Evolutionary conservation across 2,113 vertebrate genomes (phyloP).

Genomic region (Elachura formosa): DNA sequence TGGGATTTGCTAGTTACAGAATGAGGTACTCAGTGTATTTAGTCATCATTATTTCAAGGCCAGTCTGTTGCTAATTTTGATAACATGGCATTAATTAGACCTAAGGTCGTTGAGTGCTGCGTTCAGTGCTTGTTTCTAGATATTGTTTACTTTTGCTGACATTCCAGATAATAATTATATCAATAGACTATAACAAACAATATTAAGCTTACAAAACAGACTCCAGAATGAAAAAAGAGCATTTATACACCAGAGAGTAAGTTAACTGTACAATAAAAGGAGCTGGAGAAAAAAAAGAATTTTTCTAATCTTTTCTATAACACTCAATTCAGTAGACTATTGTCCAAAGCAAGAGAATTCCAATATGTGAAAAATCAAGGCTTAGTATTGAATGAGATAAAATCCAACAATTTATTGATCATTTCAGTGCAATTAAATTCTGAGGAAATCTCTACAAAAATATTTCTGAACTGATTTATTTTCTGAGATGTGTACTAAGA

Average conservation of each 20-base stretch:
- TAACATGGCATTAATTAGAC: background rate
- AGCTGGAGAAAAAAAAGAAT: fast-evolving
- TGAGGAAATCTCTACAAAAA: background rate
- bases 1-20: background rate
- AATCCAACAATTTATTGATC: background rate
- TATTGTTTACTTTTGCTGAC: background rate
- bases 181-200: background rate
- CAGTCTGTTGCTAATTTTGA: background rate
- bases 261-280: background rate
- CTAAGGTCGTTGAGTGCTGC: background rate
- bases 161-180: background rate
- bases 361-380: background rate
- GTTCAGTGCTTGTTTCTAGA: background rate
- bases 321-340: background rate
- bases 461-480: background rate
- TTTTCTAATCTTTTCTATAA: background rate
- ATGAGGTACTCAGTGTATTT: background rate
- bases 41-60: background rate
- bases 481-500: background rate
- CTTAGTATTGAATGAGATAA: background rate
- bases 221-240: background rate
- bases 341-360: background rate
- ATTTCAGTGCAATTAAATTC: background rate
- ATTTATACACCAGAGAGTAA: background rate
- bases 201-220: background rate